Percentiles rank a stretch among this genome's conserved stretches.
These are phyloP conservation scores for Cotesia vestalis DNA, from an alignment of 1,140 invertebrate species.

Conservation along the genomic window DNA sequence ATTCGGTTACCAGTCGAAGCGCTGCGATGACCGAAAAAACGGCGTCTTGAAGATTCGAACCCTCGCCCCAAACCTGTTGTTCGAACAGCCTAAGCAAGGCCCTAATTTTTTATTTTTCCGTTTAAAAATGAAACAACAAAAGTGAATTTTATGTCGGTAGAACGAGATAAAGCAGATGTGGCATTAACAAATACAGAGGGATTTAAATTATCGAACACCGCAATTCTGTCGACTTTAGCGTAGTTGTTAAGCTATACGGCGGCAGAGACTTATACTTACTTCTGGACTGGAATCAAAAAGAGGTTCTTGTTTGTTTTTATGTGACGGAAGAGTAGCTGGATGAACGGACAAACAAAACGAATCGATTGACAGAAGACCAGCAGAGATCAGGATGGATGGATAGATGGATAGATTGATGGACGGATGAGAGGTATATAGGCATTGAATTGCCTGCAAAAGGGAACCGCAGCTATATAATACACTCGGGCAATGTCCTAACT, in stretches of 20 bases:
- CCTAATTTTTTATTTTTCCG: too few relatives aligned
- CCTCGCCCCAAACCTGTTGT: too few relatives aligned
- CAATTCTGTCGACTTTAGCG: not conserved
- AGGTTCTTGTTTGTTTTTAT: conserved; percentile 31
- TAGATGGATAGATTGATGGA: conserved; percentile 27
- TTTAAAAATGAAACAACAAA: too few relatives aligned
- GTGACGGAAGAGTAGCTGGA: conserved; percentile 24
- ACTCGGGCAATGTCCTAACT: conserved; percentile 15
- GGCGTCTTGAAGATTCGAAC: too few relatives aligned
- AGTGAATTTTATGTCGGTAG: too few relatives aligned
- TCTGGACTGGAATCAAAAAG: conserved; percentile 10
- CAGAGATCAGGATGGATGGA: conserved; percentile 7
- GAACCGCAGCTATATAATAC: conserved; percentile 16
- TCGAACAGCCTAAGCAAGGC: too few relatives aligned
- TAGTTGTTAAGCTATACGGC: conserved; percentile 2
- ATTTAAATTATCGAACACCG: conserved; percentile 13
- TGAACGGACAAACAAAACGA: conserved; percentile 24
- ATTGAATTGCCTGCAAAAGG: conserved; percentile 23
- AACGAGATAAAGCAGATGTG: not conserved
- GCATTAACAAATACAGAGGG: conserved; percentile 9
- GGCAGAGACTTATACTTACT: conserved; percentile 28
- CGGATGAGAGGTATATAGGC: conserved; percentile 14
- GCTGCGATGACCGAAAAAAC: too few relatives aligned
- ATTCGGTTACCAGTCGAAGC: too few relatives aligned
- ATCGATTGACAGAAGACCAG: conserved; percentile 23